Base-by-base conservation (phyloP, 2,797 vertebrate genomes). In the Scolopax bukidnonensis region DNA sequence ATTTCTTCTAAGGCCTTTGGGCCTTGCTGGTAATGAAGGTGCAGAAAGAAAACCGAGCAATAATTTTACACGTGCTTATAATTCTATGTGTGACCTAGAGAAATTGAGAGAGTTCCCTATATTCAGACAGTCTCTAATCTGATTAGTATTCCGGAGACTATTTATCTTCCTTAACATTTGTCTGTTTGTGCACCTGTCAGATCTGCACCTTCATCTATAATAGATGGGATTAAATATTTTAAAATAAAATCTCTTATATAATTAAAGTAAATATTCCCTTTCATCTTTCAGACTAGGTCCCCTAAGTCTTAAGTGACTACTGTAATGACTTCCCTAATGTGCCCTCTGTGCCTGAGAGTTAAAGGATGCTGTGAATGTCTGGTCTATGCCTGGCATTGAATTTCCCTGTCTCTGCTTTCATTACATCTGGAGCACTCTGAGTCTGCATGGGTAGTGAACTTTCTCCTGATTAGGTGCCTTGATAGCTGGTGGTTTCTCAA, bases 121-220 rank as follows among this genome's bases (percentile, higher is more conserved):
- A 41, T 81, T 81, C 54, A 40, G 59, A 33, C 41, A 67, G 54
- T 88, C 67, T 92, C 51, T 84, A 71, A 84, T 86, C 86, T 93
- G 93, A 87, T 95, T 94, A 96, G 83, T 84, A 89, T 96, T 97
- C 92, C 48, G 70, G 86, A 84, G 88, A 36, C 83, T 85, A 7
- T 89, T 95, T 85, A 45, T 93, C 51, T 80, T 93, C 48, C 45
- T 63, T 86, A 84, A 75, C 11, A 1, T 92, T 91, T 9, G 2
- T 84, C 75, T 89, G 47, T 93, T 94, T 96, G 79, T 87, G 57
- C 93, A 81, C 70, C 89, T 97, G 81, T 96, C 79, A 97, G 71
- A 89, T 79, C 78, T 85, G 50, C n/a, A 67, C 67, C 64, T 91
- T 96, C 89, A 91, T 96, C 71, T 65, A 80, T 84, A 96, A 96